Evolutionary conservation across 2,797 vertebrate genomes (phyloP).

Genomic region (Notamacropus eugenii): DNA sequence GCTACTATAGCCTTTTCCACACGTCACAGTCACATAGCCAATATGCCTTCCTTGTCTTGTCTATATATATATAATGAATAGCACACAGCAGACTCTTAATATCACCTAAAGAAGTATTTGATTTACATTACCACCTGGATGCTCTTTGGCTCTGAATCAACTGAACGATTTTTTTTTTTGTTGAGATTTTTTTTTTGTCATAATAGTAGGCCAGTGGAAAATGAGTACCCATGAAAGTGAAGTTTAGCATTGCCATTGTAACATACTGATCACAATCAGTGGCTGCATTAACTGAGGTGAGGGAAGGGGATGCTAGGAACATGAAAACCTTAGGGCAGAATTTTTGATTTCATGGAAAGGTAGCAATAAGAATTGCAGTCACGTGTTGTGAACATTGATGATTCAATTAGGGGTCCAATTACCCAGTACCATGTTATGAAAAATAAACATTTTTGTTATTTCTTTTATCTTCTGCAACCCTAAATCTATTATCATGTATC

Average conservation of each 20-base stretch:
- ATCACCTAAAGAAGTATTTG: slow-evolving; percentile 10
- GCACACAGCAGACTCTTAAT: not conserved
- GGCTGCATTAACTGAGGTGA: not conserved
- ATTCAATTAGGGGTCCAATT: slow-evolving; percentile 67
- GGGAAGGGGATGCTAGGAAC: not conserved
- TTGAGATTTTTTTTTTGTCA: too few species aligned
- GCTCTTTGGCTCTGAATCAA: not conserved
- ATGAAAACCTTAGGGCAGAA: slow-evolving; percentile 36
- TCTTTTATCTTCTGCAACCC: slow-evolving; percentile 68
- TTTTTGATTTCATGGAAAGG: slow-evolving; percentile 71
- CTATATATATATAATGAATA: not conserved
- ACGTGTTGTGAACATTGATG: slow-evolving; percentile 68
- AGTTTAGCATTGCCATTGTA: not conserved
- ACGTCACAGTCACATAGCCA: slow-evolving; percentile 32
- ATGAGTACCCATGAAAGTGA: not conserved
- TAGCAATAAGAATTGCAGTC: slow-evolving; percentile 61
- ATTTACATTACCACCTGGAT: not conserved
- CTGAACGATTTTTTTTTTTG: not conserved
- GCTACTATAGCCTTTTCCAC: slow-evolving; percentile 30
- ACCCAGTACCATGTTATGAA: slow-evolving; percentile 58
- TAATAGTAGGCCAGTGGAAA: not conserved
- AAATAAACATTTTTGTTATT: slow-evolving; percentile 75
- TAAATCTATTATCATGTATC: slow-evolving; percentile 65
- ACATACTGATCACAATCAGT: not conserved
- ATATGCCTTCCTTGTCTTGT: not conserved